Percentiles rank a stretch among this genome's conserved stretches.
Evolutionary conservation across 2,113 vertebrate genomes (phyloP).

Genomic region (Salminus brasiliensis): DNA sequence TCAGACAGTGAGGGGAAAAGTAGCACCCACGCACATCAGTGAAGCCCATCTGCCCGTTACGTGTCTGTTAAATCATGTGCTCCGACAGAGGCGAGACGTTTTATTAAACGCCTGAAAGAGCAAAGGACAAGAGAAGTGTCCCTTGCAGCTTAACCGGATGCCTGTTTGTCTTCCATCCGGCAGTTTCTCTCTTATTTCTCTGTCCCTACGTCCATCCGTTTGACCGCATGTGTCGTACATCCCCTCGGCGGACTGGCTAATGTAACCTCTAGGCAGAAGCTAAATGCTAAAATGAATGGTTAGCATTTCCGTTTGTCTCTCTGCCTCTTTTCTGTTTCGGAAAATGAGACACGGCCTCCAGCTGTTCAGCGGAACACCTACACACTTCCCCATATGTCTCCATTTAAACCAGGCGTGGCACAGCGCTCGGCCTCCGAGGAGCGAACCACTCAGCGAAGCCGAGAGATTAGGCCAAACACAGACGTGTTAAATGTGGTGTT

Average conservation of each 20-base stretch:
- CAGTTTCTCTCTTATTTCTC: slow-evolving; percentile 14
- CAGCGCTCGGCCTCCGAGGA: slow-evolving; percentile 48
- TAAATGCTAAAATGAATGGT: slow-evolving; percentile 81
- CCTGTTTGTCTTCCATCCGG: slow-evolving; percentile 19
- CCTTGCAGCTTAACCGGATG: slow-evolving; percentile 33
- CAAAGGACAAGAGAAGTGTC: slow-evolving; percentile 37
- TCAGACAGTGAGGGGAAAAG: slow-evolving; percentile 39
- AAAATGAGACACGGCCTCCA: slow-evolving; percentile 83
- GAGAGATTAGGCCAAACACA: slow-evolving; percentile 37
- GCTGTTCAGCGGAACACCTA: slow-evolving; percentile 83
- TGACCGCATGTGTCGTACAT: no score
- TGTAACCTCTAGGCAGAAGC: slow-evolving; percentile 71
- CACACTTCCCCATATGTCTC: slow-evolving; percentile 88
- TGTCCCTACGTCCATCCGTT: no score
- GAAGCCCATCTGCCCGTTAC: slow-evolving; percentile 56
- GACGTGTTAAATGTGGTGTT: slow-evolving; percentile 7
- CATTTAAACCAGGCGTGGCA: slow-evolving; percentile 79
- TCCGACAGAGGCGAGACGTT: slow-evolving; percentile 4
- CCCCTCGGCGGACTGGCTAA: slow-evolving; percentile 1
- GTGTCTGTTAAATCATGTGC: slow-evolving; percentile 37
- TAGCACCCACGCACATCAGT: slow-evolving; percentile 16
- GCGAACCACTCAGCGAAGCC: slow-evolving; percentile 61
- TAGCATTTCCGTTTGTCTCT: slow-evolving; percentile 84
- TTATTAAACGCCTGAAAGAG: slow-evolving; percentile 31
- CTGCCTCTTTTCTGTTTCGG: slow-evolving; percentile 83